Percentiles rank a stretch among this genome's conserved stretches.
Evolutionary conservation across 2,888 invertebrate genomes (phyloP).

Genomic region (Eupithecia vulgata): DNA sequence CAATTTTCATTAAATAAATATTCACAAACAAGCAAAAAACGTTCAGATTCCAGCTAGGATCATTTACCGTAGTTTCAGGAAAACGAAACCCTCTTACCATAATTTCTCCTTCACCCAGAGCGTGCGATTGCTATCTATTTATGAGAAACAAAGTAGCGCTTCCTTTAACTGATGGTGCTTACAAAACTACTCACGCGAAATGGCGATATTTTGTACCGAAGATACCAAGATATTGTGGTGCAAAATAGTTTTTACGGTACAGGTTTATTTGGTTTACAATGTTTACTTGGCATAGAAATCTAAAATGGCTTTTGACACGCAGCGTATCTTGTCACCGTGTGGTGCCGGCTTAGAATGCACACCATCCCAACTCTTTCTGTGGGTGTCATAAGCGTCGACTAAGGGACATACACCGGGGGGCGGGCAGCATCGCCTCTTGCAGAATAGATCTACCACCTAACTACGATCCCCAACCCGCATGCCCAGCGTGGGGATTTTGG

Average conservation of each 20-base stretch:
- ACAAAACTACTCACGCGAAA: background rate
- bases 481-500: too few relatives aligned
- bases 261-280: background rate
- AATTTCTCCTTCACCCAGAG: conserved; percentile 10
- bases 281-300: background rate
- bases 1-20: background rate
- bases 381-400: too few relatives aligned
- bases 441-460: too few relatives aligned
- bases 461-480: too few relatives aligned
- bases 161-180: background rate
- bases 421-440: too few relatives aligned
- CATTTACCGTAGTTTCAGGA: conserved; percentile 3
- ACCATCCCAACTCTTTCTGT: too few relatives aligned
- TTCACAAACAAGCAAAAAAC: background rate
- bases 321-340: too few relatives aligned
- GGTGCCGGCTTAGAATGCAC: too few relatives aligned
- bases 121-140: conserved; percentile 3
- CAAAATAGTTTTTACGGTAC: background rate
- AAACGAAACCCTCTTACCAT: conserved; percentile 28
- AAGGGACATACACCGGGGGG: too few relatives aligned
- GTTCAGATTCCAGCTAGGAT: background rate
- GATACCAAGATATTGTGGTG: background rate
- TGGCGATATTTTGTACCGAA: background rate
- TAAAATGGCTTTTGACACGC: background rate
- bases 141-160: background rate